Conservation (phyloP, 2,888 invertebrate genomes). For the Urechis unicinctus region DNA sequence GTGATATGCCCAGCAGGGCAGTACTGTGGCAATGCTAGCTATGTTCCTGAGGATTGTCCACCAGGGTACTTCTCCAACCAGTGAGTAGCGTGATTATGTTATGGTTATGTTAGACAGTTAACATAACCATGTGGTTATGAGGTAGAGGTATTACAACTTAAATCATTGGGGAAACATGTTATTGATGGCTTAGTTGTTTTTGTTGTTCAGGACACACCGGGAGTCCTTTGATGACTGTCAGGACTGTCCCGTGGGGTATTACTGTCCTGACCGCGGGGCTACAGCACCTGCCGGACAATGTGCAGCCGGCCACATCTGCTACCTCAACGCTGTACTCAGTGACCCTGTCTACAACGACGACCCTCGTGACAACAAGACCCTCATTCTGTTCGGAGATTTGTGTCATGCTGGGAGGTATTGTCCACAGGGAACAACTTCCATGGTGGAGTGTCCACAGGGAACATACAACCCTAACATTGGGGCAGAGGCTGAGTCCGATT, state of each 20-base stretch:
- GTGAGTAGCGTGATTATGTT: conserved; percentile 29
- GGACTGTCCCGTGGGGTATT: conserved; percentile 38
- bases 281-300: conserved; percentile 35
- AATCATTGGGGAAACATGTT: not conserved
- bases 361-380: conserved; percentile 32
- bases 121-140: too few relatives aligned
- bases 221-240: conserved; percentile 27
- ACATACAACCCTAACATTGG: conserved; percentile 36
- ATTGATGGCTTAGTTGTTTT: not conserved
- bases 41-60: conserved; percentile 35
- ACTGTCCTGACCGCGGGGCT: conserved; percentile 38
- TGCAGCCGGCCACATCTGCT: conserved; percentile 46
- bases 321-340: conserved; percentile 27
- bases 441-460: conserved; percentile 37
- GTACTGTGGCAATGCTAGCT: conserved; percentile 39
- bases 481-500: conserved; percentile 26
- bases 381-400: conserved; percentile 38
- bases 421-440: conserved; percentile 34
- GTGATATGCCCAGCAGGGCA: conserved; percentile 36
- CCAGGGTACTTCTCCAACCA: conserved; percentile 41
- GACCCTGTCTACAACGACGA: conserved; percentile 45
- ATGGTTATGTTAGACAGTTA: too few relatives aligned
- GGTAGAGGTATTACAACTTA: too few relatives aligned
- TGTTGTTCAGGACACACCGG: conserved; percentile 12
- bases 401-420: conserved; percentile 45